Conservation (phyloP, 2,113 vertebrate species). For the Oceanites oceanicus region DNA sequence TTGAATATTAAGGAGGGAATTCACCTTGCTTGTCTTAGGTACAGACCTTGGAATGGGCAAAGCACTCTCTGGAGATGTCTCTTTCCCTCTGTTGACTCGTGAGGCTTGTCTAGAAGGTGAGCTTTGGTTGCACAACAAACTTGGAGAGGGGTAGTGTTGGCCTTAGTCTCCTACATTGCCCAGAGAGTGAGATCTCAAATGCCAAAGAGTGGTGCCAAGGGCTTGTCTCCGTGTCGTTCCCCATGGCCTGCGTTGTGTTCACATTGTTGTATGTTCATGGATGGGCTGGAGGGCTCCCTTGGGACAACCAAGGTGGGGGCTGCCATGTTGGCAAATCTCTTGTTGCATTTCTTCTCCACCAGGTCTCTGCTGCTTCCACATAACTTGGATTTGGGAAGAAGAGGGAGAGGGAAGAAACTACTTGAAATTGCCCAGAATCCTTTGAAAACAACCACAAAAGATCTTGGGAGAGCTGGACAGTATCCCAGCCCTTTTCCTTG, state of each 20-base stretch:
- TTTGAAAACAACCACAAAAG: neutral
- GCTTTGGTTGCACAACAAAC: neutral
- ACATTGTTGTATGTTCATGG: too few species aligned
- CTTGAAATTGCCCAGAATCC: neutral
- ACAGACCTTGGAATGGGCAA: neutral
- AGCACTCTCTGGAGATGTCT: neutral
- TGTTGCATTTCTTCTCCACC: neutral
- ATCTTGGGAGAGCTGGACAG: neutral
- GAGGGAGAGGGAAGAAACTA: neutral
- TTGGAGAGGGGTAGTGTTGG: neutral
- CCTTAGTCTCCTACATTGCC: neutral
- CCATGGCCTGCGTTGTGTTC: neutral
- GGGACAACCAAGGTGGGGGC: neutral
- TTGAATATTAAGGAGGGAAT: neutral
- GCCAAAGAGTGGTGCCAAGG: neutral
- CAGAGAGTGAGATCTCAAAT: neutral
- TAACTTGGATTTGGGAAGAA: neutral
- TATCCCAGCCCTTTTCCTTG: neutral
- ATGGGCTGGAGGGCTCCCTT: neutral
- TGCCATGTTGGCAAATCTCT: rapidly evolving
- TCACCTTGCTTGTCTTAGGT: neutral
- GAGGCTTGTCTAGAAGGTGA: neutral
- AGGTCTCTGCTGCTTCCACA: neutral
- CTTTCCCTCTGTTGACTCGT: neutral
- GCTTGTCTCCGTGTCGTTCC: rapidly evolving